phyloP scores from a whole-genome alignment of 2,888 invertebrate species.

The Drosophila ustulata region DNA sequence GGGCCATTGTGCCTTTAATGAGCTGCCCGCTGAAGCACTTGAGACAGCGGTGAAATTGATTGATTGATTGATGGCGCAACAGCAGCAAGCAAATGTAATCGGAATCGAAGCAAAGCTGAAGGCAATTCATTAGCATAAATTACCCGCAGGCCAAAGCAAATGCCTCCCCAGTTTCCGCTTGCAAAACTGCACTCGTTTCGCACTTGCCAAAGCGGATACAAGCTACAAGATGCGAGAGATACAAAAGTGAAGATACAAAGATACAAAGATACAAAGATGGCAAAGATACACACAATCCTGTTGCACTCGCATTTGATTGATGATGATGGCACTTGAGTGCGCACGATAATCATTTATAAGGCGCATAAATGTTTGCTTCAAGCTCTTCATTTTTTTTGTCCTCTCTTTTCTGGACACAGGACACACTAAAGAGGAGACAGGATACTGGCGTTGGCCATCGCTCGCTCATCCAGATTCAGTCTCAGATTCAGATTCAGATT shows the following conservation, averaged over 20 bases:
- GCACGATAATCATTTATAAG: constrained; percentile 73
- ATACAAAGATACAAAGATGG: constrained; percentile 11
- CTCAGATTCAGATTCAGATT: constrained; percentile 15
- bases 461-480: constrained; percentile 13
- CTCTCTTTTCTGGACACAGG: constrained; percentile 12
- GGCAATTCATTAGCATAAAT: constrained; percentile 73
- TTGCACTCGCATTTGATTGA: constrained; percentile 69
- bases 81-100: constrained; percentile 39
- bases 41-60: constrained; percentile 53
- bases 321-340: constrained; percentile 63
- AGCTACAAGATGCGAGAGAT: background rate
- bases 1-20: constrained; percentile 59
- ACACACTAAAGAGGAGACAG: background rate
- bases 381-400: background rate
- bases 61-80: constrained; percentile 69
- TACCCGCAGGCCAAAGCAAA: constrained; percentile 45
- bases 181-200: constrained; percentile 35
- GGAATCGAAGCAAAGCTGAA: constrained; percentile 26
- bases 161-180: constrained; percentile 20
- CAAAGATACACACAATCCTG: constrained; percentile 35
- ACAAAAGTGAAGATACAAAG: constrained; percentile 7
- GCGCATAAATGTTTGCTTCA: constrained; percentile 58
- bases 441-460: background rate
- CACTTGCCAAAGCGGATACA: constrained; percentile 2
- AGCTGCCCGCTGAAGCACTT: constrained; percentile 58